Evolutionary conservation across 2,888 invertebrate species (phyloP), one percentile per base, ranked within the genome.

Genomic region (Nomada flava): DNA sequence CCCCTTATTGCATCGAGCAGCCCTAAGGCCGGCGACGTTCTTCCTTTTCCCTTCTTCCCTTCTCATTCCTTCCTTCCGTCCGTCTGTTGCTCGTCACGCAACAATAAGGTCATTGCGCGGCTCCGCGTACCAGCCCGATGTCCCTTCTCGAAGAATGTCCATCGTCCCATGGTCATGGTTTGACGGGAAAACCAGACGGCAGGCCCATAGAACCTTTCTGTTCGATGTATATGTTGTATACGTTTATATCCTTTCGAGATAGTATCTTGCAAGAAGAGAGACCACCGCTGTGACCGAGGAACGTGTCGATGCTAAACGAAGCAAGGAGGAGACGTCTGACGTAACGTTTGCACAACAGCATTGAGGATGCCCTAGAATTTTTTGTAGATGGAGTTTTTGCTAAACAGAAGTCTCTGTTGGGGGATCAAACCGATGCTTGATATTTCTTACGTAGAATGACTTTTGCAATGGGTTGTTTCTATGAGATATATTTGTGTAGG

Each of bases 31-130:
- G 50, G 80, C 81, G 64, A 80, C 60, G 67, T 67, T 78, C 85
- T 81, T 84, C 83, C 83, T 80, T 84, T 78, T 78, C 86, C 76
- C 73, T 75, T 78, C 77, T 63, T 69, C 87, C 86, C 75, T 86
- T 87, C 87, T 79, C 75, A 85, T 89, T 90, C 81, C 89, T 89
- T 91, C 89, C 90, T 87, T 86, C 84, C 86, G 82, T 84, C 77
- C 88, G 88, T 71, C 74, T 84, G 83, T 85, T 79, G 70, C 64
- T 60, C 84, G 88, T 92, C 90, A 89, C 90, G 91, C 92, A 89
- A 91, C 91, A 91, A 89, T 92, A 90, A 91, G 87, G 89, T 86
- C 88, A 86, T 84, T 80, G 88, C 76, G 85, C 50, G 50, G 47
- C 15, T 15, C 26, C 50, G 50, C 84, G 68, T 69, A 72, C 83